phyloP scores from a whole-genome alignment of 1,140 invertebrate genomes.

The Sminthurinus signatus region DNA sequence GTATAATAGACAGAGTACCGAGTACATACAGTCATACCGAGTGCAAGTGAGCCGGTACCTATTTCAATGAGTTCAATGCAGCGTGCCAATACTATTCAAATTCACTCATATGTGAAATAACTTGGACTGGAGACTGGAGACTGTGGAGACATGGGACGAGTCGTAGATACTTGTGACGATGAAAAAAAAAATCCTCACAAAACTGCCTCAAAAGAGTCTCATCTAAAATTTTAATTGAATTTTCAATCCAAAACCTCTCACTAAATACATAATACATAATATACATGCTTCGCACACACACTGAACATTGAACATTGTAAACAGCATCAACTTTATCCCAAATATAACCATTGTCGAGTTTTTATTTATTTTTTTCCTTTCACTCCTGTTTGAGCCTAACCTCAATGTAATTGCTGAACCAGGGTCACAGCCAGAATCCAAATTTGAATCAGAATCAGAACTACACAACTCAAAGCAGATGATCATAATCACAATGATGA shows the following conservation, averaged over 20 bases:
- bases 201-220: slow-evolving; percentile 18
- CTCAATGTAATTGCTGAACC: too few relatives aligned
- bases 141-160: slow-evolving; percentile 28
- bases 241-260: slow-evolving; percentile 27
- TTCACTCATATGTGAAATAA: slow-evolving; percentile 39
- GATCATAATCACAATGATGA: too few relatives aligned
- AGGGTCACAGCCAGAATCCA: too few relatives aligned
- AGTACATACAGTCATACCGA: neutral
- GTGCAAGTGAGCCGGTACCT: slow-evolving; percentile 28
- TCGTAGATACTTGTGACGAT: slow-evolving; percentile 19
- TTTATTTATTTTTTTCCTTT: too few relatives aligned
- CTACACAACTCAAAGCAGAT: too few relatives aligned
- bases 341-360: too few relatives aligned
- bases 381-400: too few relatives aligned
- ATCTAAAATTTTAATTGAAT: slow-evolving; percentile 39
- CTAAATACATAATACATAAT: neutral
- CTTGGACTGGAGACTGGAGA: too few relatives aligned
- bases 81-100: slow-evolving; percentile 39
- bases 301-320: too few relatives aligned
- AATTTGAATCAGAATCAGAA: too few relatives aligned
- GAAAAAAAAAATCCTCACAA: slow-evolving; percentile 30
- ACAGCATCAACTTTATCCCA: too few relatives aligned
- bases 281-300: neutral
- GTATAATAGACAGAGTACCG: neutral
- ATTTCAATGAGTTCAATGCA: slow-evolving; percentile 41